Base-by-base conservation (phyloP, 2,797 vertebrate genomes). In the Diplodus sargus region DNA sequence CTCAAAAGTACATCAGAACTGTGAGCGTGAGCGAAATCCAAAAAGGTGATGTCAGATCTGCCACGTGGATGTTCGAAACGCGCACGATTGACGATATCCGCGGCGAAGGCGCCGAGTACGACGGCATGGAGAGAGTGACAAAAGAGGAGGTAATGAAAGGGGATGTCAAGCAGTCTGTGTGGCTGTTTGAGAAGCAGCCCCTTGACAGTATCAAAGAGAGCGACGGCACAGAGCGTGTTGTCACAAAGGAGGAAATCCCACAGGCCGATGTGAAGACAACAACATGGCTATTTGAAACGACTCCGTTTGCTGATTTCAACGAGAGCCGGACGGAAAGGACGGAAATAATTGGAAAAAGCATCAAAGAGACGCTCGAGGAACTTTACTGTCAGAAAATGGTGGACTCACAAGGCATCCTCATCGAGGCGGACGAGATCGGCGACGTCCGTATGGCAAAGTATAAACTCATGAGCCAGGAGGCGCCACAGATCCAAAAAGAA, bases 11-110 rank as follows among this genome's bases (percentile, higher is more conserved):
- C 78, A 88, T 98, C 70, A 94, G 96, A 86, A 99, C 97, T 10
- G 97, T 98, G 20, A 98, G 96, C 30, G 94, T 99, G 71, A 98
- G 96, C 56, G 97, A 99, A 91, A 97, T 97, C 85, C 96, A 98
- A 75, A 96, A 96, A 67, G 97, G 97, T 0, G 96, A 97, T 1
- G 97, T 98, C 57, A 96, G 96, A 92, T 97, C 96, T 23, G 96
- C 97, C 61, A 97, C 96, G 0, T 99, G 97, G 97, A 96, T 98
- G 91, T 99, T 99, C 93, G 97, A 99, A 93, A 97, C 96, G 0
- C 96, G 87, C 52, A 96, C 95, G 0, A 94, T 98, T 20, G 97
- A 98, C 74, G 95, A 97, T 81, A 95, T 99, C 79, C 95, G 69
- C 14, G 93, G 94, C 13, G 95, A 97, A 53, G 95, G 90, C 3